Percentiles rank a stretch among this genome's conserved stretches.
Conservation (phyloP, 2,888 invertebrate genomes). For the Lapara coniferarum region DNA sequence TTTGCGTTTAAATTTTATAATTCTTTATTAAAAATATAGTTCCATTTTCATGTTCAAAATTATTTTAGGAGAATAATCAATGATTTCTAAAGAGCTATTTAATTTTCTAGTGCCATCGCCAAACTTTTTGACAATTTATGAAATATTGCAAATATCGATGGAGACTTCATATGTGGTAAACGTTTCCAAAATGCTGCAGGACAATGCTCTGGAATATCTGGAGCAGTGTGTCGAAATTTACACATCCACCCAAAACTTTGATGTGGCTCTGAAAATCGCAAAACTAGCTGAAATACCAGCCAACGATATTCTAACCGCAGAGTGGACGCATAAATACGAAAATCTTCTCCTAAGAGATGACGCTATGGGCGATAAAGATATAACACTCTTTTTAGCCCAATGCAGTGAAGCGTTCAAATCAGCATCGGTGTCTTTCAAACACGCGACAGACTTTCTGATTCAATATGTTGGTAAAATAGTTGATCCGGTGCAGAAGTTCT, state of each 20-base stretch:
- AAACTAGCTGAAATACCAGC: slow-evolving; percentile 74
- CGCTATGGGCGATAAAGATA: slow-evolving; percentile 61
- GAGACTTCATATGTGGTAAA: slow-evolving; percentile 81
- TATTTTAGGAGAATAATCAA: too few relatives aligned
- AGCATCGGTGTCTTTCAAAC: slow-evolving; percentile 84
- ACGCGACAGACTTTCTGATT: slow-evolving; percentile 86
- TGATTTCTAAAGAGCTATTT: not conserved
- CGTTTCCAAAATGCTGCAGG: slow-evolving; percentile 73
- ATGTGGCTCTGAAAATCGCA: slow-evolving; percentile 84
- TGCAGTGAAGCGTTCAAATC: slow-evolving; percentile 86
- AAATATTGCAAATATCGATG: slow-evolving; percentile 84
- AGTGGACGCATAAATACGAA: slow-evolving; percentile 81
- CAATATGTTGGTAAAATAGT: slow-evolving; percentile 79
- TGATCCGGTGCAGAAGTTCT: slow-evolving; percentile 77
- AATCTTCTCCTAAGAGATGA: slow-evolving; percentile 60
- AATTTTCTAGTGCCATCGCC: slow-evolving; percentile 70
- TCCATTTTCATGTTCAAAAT: too few relatives aligned
- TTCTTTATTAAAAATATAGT: not conserved
- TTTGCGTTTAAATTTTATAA: not conserved
- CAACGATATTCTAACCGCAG: slow-evolving; percentile 80
- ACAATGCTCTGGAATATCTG: slow-evolving; percentile 74
- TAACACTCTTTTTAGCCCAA: slow-evolving; percentile 81
- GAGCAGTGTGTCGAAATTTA: slow-evolving; percentile 81
- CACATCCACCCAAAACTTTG: slow-evolving; percentile 76
- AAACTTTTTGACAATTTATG: slow-evolving; percentile 67